These are phyloP conservation scores for Sebastes taczanowskii DNA, from an alignment of 2,797 vertebrate genomes.

Conservation along the genomic window DNA sequence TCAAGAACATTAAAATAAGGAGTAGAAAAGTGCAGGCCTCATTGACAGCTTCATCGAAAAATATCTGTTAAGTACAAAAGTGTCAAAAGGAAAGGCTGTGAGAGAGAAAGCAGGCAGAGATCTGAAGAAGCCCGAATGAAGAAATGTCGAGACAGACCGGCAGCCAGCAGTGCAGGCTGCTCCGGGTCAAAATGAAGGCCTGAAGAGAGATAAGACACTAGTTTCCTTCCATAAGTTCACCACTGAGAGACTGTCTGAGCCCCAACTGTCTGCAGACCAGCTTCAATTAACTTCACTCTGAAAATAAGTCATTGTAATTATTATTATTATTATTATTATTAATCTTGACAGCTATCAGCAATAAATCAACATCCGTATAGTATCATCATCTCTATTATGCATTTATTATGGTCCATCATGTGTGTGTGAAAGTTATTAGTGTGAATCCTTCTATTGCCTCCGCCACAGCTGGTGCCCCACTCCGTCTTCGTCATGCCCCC, in stretches of 20 bases:
- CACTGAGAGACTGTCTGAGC: conserved; percentile 54
- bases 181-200: conserved; percentile 77
- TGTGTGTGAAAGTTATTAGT: conserved; percentile 73
- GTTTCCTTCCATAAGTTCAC: conserved; percentile 77
- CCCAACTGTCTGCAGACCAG: conserved; percentile 62
- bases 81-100: conserved; percentile 81
- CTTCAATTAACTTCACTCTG: conserved; percentile 68
- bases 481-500: conserved; percentile 28
- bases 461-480: conserved; percentile 44
- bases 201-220: conserved; percentile 86
- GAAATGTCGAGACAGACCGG: conserved; percentile 67
- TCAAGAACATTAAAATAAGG: conserved; percentile 69
- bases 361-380: conserved; percentile 80
- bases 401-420: conserved; percentile 75
- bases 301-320: conserved; percentile 75
- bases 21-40: conserved; percentile 88
- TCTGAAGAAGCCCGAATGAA: conserved; percentile 78
- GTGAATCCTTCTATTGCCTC: conserved; percentile 66
- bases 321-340: conserved; percentile 64
- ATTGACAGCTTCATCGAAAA: conserved; percentile 82
- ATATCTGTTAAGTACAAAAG: conserved; percentile 87
- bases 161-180: conserved; percentile 42
- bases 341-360: conserved; percentile 74
- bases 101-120: conserved; percentile 73
- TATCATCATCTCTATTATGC: conserved; percentile 80